Evolutionary conservation across 2,888 invertebrate species (phyloP).

Genomic region (Lasioglossum figueresi): DNA sequence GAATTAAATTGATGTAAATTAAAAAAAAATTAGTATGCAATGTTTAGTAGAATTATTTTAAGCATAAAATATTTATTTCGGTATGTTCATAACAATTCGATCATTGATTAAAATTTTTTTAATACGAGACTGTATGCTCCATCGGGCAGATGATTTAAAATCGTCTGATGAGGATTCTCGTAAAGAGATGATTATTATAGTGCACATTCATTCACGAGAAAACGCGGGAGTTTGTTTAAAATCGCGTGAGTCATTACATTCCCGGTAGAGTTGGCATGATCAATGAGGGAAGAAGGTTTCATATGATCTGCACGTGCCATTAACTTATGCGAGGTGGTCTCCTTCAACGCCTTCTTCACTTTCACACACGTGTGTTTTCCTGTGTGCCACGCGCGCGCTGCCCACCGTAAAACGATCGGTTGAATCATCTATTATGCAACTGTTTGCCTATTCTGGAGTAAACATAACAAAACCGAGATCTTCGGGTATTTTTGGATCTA

Average conservation of each 20-base stretch:
- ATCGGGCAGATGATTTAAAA: neutral
- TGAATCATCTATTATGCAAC: conserved; percentile 20
- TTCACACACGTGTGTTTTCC: neutral
- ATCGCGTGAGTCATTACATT: conserved; percentile 17
- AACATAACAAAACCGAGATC: neutral
- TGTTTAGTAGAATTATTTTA: neutral
- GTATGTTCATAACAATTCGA: neutral
- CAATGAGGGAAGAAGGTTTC: conserved; percentile 16
- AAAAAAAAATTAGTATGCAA: neutral
- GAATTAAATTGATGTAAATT: neutral
- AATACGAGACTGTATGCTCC: neutral
- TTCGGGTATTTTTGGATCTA: neutral
- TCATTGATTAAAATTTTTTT: neutral
- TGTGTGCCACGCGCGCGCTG: neutral
- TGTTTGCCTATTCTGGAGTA: neutral
- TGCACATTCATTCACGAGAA: conserved; percentile 9
- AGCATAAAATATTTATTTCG: too few relatives aligned
- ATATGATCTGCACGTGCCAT: conserved; percentile 18
- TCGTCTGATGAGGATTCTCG: neutral
- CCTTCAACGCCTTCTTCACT: neutral
- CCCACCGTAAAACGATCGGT: neutral
- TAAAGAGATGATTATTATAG: neutral
- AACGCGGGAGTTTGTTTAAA: conserved; percentile 12
- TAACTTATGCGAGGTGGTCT: conserved; percentile 12
- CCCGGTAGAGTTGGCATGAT: conserved; percentile 16